Base-by-base conservation (phyloP, 2,888 invertebrate genomes). In the Exocentrus adspersus region DNA sequence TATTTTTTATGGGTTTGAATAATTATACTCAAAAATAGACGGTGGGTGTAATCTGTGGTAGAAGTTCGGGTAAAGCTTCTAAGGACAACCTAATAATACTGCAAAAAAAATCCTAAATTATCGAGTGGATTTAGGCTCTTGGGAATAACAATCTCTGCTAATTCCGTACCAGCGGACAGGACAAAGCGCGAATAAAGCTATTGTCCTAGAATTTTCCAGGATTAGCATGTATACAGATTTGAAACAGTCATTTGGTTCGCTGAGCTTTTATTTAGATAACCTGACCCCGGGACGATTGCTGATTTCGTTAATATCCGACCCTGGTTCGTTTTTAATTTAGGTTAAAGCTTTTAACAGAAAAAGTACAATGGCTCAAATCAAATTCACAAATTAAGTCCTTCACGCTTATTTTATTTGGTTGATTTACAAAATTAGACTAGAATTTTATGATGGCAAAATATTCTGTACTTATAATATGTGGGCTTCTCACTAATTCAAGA, bases 131-230 rank as follows among this genome's bases (percentile, higher is more conserved):
- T 75, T 72, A 71, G 72, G 74, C 77, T 69, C 68, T 63, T 67
- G 65, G 64, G 74, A 72, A 76, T 76, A 74, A 75, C 72, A 73
- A 73, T 72, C 69, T 57, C 45, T 62, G 51, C 73, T 72, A 75
- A 77, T 76, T 75, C 73, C 67, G 62, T 43, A 67, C 69, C 74
- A 69, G 70, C 65, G 68, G 70, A 66, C 69, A 69, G 72, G 71
- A 75, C 72, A 74, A 71, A 73, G 73, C 75, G 73, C 72, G 72
- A 78, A 78, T 78, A 75, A 75, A 77, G 76, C 75, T 77, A 78
- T 79, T 79, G 77, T 78, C 74, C 77, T 74, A 75, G 78, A 78
- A 75, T 78, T 78, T 78, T 75, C 73, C 72, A 65, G 77, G 77
- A 78, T 79, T 78, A 78, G 75, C 75, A 72, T 75, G 75, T 73